Conservation (phyloP, 2,888 invertebrate species). For the Cephus rjabovi region DNA sequence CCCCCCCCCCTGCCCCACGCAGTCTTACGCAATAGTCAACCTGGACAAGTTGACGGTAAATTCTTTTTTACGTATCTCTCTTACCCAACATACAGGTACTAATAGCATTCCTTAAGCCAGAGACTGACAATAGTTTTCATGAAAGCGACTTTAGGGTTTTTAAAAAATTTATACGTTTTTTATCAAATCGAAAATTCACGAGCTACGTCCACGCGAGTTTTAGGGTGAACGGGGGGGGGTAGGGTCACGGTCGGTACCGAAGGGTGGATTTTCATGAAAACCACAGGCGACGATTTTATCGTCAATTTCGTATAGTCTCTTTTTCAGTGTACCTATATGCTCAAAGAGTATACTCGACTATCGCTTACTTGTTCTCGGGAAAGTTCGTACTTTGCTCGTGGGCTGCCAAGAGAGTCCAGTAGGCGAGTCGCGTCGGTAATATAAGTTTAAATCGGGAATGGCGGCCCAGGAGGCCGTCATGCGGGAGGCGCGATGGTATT, state of each 20-base stretch:
- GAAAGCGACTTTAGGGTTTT: not conserved
- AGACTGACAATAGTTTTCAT: not conserved
- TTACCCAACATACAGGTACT: slow-evolving; percentile 3
- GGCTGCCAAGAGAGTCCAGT: slow-evolving; percentile 10
- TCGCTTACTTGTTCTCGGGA: not conserved
- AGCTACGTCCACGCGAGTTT: not conserved
- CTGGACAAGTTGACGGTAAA: slow-evolving; percentile 19
- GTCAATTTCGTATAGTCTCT: not conserved
- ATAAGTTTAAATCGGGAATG: slow-evolving; percentile 59
- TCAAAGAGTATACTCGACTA: not conserved
- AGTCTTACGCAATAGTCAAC: slow-evolving; percentile 21
- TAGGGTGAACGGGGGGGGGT: too few species aligned
- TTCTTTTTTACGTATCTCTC: slow-evolving; percentile 21
- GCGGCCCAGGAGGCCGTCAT: slow-evolving; percentile 63
- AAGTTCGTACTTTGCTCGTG: not conserved
- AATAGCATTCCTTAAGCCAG: not conserved
- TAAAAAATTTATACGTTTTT: too few species aligned
- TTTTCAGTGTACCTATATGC: too few species aligned
- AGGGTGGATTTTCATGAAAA: not conserved
- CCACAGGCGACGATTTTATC: not conserved
- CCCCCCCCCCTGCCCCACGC: slow-evolving; percentile 3
- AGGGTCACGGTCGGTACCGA: not conserved
- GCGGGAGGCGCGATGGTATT: slow-evolving; percentile 65
- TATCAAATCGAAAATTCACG: not conserved
- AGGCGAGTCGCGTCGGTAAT: slow-evolving; percentile 12